Evolutionary conservation across 2,113 vertebrate species (phyloP), one percentile per base, ranked within the genome.

Genomic region (Perognathus longimembris): DNA sequence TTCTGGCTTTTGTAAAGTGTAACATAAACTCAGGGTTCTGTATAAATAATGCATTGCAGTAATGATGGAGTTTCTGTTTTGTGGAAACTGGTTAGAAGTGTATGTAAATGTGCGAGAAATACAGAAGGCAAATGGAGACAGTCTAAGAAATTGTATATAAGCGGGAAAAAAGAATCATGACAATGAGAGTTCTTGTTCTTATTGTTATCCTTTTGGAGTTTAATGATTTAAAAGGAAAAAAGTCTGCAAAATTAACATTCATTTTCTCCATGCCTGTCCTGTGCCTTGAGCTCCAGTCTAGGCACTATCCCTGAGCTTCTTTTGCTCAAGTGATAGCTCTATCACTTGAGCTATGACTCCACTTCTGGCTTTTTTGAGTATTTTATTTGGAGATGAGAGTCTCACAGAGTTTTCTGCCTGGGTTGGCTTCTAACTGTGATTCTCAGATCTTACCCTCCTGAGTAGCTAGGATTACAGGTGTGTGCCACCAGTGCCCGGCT

Each of bases 1-100:
- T 63, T 88, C 40, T 71, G 2, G 88, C 76, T 77, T 85, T 79
- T 96, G n/a, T 92, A 80, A 91, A 92, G 73, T 80, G 32, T 83
- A 88, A 85, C 12, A 28, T 69, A 91, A 10, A 86, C 79, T 92
- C 18, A 85, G 34, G 12, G 36, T 80, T 92, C 81, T 78, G 21
- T 88, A 71, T 96, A 91, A 95, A 90, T 96, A 89, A 95, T 95
- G 91, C 78, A 96, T 96, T 83, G 75, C 17, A 36, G 54, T 90
- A 86, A 83, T 88, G n/a, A 61, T 80, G 24, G 76, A 79, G 28
- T 69, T 3, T 73, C 61, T 32, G 10, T n/a, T 12, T 88, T 89
- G 36, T 91, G 54, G 75, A 87, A 95, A 88, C 34, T 90, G 40
- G 42, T 82, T 69, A 91, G 54, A 95, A 88, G 36, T 85, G 28